These are phyloP conservation scores for Progne subis DNA, from an alignment of 2,113 vertebrate species.

Conservation along the genomic window DNA sequence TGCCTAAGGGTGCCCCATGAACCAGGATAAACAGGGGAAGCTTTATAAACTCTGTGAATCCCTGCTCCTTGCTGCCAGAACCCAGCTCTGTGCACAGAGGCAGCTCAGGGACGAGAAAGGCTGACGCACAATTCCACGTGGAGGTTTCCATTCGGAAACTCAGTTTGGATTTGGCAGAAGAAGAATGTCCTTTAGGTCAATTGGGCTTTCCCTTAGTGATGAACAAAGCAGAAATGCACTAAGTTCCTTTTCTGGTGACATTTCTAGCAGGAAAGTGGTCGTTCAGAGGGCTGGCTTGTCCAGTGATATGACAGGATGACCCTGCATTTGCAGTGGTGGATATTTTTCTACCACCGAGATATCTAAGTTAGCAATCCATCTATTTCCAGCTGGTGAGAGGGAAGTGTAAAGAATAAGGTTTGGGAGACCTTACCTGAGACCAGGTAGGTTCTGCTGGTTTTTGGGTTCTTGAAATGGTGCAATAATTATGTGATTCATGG, in stretches of 20 bases:
- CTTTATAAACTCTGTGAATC: not conserved
- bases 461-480: not conserved
- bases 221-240: not conserved
- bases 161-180: not conserved
- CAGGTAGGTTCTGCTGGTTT: not conserved
- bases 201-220: not conserved
- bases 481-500: not conserved
- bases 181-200: not conserved
- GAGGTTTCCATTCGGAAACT: not conserved
- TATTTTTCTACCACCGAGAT: not conserved
- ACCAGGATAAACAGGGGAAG: not conserved
- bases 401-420: not conserved
- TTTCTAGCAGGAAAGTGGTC: not conserved
- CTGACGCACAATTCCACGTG: rapidly evolving
- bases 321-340: not conserved
- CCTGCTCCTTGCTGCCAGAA: not conserved
- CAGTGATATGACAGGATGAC: rapidly evolving
- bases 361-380: not conserved
- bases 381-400: not conserved
- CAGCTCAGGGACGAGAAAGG: not conserved
- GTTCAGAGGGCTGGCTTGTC: not conserved
- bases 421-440: not conserved
- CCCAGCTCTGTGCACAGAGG: rapidly evolving
- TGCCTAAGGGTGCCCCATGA: not conserved
- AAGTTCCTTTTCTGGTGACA: not conserved